Conservation (phyloP, 2,888 invertebrate species). For the Pogonocherus hispidulus region DNA sequence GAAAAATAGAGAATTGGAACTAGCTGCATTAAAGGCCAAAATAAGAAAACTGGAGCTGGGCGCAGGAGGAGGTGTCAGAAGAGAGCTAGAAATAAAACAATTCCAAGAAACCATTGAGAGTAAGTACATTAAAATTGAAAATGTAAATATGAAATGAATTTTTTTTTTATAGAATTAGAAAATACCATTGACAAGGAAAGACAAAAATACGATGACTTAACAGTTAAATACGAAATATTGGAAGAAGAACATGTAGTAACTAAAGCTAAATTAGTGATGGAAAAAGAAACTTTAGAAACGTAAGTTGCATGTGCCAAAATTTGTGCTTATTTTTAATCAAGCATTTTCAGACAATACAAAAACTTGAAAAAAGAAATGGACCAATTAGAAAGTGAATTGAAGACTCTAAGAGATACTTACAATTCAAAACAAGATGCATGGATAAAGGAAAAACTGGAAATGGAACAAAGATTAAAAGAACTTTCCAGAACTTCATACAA, state of each 20-base stretch:
- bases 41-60: constrained; percentile 76
- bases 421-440: constrained; percentile 78
- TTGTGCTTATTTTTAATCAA: neutral
- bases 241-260: constrained; percentile 89
- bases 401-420: constrained; percentile 75
- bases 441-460: constrained; percentile 79
- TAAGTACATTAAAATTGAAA: constrained; percentile 67
- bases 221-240: constrained; percentile 84
- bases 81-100: constrained; percentile 77
- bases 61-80: constrained; percentile 75
- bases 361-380: constrained; percentile 76
- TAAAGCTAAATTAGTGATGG: constrained; percentile 84
- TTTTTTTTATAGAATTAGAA: constrained; percentile 74
- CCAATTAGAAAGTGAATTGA: constrained; percentile 75
- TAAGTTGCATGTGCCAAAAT: constrained; percentile 62
- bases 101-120: constrained; percentile 78
- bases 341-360: constrained; percentile 72
- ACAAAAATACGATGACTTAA: constrained; percentile 84
- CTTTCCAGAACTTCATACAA: constrained; percentile 49
- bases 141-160: neutral
- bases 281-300: constrained; percentile 85
- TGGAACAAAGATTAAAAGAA: constrained; percentile 74
- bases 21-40: constrained; percentile 83
- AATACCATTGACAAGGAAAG: constrained; percentile 77
- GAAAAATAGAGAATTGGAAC: constrained; percentile 82